phyloP scores from a whole-genome alignment of 2,888 invertebrate species.

The Thera britannica region DNA sequence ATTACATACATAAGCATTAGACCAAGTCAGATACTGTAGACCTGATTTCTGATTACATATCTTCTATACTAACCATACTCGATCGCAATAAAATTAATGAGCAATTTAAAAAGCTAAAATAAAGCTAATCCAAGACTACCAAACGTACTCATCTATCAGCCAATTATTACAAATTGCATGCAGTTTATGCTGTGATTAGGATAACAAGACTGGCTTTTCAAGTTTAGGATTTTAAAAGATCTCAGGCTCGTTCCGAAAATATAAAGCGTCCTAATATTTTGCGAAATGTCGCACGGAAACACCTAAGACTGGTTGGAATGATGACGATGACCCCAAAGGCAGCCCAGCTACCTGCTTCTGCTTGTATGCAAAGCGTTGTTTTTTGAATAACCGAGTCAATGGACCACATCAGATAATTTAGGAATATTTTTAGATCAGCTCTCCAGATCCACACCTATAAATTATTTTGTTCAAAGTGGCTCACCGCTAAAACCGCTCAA shows the following conservation, averaged over 20 bases:
- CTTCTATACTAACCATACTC: too few species aligned
- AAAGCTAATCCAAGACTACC: neutral
- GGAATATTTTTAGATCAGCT: slow-evolving; percentile 71
- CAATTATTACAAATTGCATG: slow-evolving; percentile 34
- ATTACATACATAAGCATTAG: slow-evolving; percentile 37
- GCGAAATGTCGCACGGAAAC: slow-evolving; percentile 75
- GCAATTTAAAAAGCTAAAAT: neutral
- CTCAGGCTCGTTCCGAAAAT: slow-evolving; percentile 47
- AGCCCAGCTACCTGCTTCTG: slow-evolving; percentile 74
- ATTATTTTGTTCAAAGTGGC: slow-evolving; percentile 28
- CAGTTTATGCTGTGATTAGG: slow-evolving; percentile 43
- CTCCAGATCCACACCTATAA: slow-evolving; percentile 45
- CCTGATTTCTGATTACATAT: neutral
- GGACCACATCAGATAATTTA: slow-evolving; percentile 64
- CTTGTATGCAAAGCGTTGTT: slow-evolving; percentile 78
- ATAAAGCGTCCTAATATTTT: slow-evolving; percentile 65
- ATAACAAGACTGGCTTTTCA: slow-evolving; percentile 46
- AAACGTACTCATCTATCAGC: slow-evolving; percentile 17
- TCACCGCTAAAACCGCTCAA: neutral
- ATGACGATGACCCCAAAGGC: slow-evolving; percentile 76
- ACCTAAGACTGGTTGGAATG: slow-evolving; percentile 69
- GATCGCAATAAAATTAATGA: neutral
- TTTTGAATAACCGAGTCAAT: slow-evolving; percentile 70
- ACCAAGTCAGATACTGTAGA: neutral
- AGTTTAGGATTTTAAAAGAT: slow-evolving; percentile 48